A percentile compares a stretch with the other conserved stretches of the same genome.
phyloP scores from a whole-genome alignment of 2,888 invertebrate genomes.

The Ariolimax columbianus region DNA sequence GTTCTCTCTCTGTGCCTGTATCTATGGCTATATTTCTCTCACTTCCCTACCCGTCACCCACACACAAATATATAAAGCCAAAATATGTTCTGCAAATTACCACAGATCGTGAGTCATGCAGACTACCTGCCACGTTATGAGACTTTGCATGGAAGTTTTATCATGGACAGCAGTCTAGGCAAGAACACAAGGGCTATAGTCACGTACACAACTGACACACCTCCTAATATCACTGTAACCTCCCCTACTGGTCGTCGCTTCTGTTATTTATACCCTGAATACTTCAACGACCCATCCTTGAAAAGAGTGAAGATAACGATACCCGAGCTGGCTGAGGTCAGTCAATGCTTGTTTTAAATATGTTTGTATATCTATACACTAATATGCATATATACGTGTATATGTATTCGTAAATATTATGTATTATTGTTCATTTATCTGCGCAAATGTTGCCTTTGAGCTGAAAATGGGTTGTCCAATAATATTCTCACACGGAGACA shows the following conservation, averaged over 20 bases:
- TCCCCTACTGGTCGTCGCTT: conserved; percentile 58
- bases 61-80: too few relatives aligned
- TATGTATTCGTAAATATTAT: background rate
- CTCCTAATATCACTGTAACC: conserved; percentile 53
- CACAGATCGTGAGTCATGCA: conserved; percentile 37
- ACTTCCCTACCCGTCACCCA: too few relatives aligned
- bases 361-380: background rate
- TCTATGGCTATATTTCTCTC: too few relatives aligned
- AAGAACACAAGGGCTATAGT: conserved; percentile 54
- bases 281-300: conserved; percentile 49
- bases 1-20: too few relatives aligned
- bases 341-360: background rate
- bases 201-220: conserved; percentile 52
- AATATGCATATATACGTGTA: conserved; percentile 6
- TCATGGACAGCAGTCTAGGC: conserved; percentile 55
- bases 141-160: conserved; percentile 32
- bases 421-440: too few relatives aligned
- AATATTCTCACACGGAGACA: too few relatives aligned
- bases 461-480: too few relatives aligned
- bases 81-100: background rate
- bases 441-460: too few relatives aligned
- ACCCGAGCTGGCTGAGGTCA: conserved; percentile 54
- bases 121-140: background rate
- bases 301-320: conserved; percentile 53
- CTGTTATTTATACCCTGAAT: conserved; percentile 54